Evolutionary conservation across 1,140 invertebrate species (phyloP).

Genomic region (Drosophila ogumai): DNA sequence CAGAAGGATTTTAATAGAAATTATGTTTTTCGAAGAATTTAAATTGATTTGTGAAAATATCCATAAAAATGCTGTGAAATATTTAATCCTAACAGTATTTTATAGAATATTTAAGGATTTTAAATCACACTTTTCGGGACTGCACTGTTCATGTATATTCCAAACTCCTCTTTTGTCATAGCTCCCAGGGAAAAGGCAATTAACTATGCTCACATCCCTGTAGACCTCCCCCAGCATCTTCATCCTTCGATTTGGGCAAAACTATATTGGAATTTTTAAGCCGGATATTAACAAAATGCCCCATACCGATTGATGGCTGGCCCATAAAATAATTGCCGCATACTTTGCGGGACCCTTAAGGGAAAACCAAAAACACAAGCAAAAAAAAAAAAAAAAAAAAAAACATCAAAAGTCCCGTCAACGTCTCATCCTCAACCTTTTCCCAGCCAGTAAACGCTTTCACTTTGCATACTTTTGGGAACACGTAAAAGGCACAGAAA

Average conservation of each 20-base stretch:
- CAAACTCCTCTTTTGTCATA: slow-evolving; percentile 12
- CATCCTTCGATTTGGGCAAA: slow-evolving; percentile 56
- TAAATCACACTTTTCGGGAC: neutral
- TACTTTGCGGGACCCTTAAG: slow-evolving; percentile 30
- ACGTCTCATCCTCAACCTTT: slow-evolving; percentile 1
- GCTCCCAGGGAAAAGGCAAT: slow-evolving; percentile 43
- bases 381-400: slow-evolving; percentile 4
- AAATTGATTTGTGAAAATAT: neutral
- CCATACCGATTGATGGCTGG: slow-evolving; percentile 56
- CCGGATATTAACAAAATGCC: slow-evolving; percentile 77
- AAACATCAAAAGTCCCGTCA: slow-evolving; percentile 54
- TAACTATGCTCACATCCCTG: slow-evolving; percentile 57
- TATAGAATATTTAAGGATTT: neutral
- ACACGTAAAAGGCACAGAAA: slow-evolving; percentile 49
- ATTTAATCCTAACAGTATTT: neutral
- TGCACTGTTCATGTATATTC: neutral
- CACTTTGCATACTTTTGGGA: slow-evolving; percentile 50
- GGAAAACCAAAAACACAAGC: neutral
- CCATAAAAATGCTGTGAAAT: neutral
- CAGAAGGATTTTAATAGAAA: neutral
- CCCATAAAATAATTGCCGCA: slow-evolving; percentile 64
- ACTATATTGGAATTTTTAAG: slow-evolving; percentile 76
- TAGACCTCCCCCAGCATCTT: neutral
- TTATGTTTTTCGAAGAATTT: neutral
- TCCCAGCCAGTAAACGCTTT: slow-evolving; percentile 36